Evolutionary conservation across 2,797 vertebrate species (phyloP).

Genomic region (Muraenolepis orangiensis): DNA sequence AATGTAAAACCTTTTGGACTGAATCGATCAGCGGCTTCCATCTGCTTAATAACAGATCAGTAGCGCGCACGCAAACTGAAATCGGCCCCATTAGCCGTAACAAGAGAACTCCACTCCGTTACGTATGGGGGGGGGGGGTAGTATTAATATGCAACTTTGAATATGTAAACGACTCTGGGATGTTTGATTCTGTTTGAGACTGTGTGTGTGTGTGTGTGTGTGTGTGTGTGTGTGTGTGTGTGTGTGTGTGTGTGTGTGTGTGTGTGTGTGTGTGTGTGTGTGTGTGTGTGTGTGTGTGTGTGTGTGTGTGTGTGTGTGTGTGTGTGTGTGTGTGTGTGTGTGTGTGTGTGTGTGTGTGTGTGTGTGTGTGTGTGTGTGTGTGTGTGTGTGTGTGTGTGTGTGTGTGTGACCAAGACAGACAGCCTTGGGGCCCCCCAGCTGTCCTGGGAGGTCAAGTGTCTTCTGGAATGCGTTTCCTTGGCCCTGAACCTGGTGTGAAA

Average conservation of each 20-base stretch:
- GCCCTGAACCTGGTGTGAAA: slow-evolving; percentile 66
- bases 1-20: neutral
- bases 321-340: slow-evolving; percentile 21
- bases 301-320: slow-evolving; percentile 5
- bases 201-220: neutral
- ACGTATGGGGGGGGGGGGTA: neutral
- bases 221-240: neutral
- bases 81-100: neutral
- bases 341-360: slow-evolving; percentile 12
- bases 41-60: neutral
- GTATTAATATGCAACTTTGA: neutral
- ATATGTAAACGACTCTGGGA: neutral
- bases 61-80: neutral
- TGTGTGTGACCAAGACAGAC: neutral
- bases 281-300: neutral
- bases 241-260: neutral
- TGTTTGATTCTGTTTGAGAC: neutral
- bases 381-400: slow-evolving; percentile 16
- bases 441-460: slow-evolving; percentile 56
- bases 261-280: neutral
- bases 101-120: neutral
- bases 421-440: slow-evolving; percentile 50
- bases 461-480: slow-evolving; percentile 67
- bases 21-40: neutral
- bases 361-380: slow-evolving; percentile 16